Evolutionary conservation across 1,140 invertebrate genomes (phyloP), one percentile per base, ranked within the genome.

Genomic region (Zaprionus vittiger): DNA sequence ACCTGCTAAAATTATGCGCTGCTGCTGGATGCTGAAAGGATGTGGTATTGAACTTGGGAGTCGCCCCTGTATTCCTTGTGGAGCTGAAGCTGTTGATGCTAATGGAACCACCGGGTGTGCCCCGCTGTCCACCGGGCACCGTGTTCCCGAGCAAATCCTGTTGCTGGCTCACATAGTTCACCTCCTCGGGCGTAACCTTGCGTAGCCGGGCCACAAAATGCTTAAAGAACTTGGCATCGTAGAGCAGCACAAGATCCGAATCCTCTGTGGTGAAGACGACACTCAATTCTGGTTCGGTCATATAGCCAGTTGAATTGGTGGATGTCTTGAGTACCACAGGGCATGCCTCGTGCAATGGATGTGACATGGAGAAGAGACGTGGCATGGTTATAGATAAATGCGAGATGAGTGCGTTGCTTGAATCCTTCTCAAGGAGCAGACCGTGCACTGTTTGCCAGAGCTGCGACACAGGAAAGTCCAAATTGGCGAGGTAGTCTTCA

Each of bases 321-420:
- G 93, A 69, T 3, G 93, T 87, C 85, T 96, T 97, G 41, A 96
- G 95, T 6, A 98, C 93, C 34, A 98, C 95, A 5, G 97, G 97
- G 63, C 96, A 95, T 34, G 98, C 96, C 93, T 98, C 98, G 93
- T 98, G 96, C 34, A 98, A 93, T 1, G 97, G 97, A 94, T 98
- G 97, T 22, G 96, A 94, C 77, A 98, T 93, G 34, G 97, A 97
- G 93, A 97, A 98, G 52, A 97, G 94, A 2, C 95, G 95, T 1
- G 96, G 96, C 80, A 96, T 91, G 2, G 80, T 72, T 54, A 93
- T 92, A 22, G 84, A 79, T 28, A 91, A 52, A 67, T 91, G 78
- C 55, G 93, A 83, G 55, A 92, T 62, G 2, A 92, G 66, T 0
- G 91, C 80, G 31, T 70, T 81, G 61, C 79, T 79, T 2, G 94